These are phyloP conservation scores for Drosophila busckii DNA, from an alignment of 1,140 invertebrate species.

Conservation along the genomic window DNA sequence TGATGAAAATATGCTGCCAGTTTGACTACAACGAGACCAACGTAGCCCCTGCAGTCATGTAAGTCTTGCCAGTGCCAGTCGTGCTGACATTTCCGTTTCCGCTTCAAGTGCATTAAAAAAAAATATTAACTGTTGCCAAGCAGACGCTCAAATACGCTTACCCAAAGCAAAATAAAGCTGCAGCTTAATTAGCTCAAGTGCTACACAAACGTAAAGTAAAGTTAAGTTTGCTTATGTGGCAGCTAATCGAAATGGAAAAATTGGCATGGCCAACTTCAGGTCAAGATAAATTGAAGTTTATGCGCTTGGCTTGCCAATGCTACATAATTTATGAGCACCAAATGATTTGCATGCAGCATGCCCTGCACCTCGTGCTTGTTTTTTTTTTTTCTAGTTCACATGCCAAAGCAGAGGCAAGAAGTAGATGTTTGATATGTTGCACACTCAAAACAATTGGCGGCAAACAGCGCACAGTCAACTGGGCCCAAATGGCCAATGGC, in stretches of 20 bases:
- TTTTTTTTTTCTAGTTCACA: no score
- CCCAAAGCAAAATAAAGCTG: no score
- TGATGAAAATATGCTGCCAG: constrained; percentile 7
- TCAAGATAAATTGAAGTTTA: constrained; percentile 65
- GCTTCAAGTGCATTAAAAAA: constrained; percentile 30
- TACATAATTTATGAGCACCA: constrained; percentile 64
- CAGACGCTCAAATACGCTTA: constrained; percentile 14
- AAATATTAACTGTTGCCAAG: constrained; percentile 16
- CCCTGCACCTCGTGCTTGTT: constrained; percentile 36
- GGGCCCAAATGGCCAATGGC: constrained; percentile 36
- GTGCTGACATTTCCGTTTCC: constrained; percentile 61
- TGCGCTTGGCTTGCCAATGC: constrained; percentile 33
- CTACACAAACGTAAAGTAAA: no score
- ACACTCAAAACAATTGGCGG: constrained; percentile 66
- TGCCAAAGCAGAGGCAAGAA: no score
- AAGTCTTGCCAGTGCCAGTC: constrained; percentile 18
- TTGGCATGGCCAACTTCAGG: no score
- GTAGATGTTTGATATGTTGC: constrained; percentile 55
- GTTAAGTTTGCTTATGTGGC: no score
- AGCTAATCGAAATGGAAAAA: no score
- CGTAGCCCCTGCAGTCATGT: constrained; percentile 29
- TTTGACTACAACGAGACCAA: neutral
- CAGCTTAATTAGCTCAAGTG: no score
- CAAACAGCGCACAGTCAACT: constrained; percentile 25
- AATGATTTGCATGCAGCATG: constrained; percentile 69